Evolutionary conservation across 2,113 vertebrate genomes (phyloP).

Genomic region (Sciurus niger): DNA sequence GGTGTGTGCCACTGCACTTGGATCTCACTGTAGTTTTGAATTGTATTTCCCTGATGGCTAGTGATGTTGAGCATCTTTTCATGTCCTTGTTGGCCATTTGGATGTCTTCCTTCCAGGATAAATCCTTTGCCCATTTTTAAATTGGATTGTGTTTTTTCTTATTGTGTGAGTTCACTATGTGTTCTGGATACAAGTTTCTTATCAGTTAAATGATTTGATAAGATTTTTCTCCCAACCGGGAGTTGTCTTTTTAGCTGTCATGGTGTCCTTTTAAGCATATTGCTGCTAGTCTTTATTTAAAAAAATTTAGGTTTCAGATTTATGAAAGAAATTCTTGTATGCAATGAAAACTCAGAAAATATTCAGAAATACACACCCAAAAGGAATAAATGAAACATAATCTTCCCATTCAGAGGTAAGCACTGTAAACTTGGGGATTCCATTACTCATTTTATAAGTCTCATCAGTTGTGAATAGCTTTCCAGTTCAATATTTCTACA

Average conservation of each 20-base stretch:
- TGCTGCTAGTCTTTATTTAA: constrained; percentile 28
- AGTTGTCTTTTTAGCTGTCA: constrained; percentile 19
- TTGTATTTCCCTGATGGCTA: background rate
- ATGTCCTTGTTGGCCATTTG: background rate
- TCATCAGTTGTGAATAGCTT: background rate
- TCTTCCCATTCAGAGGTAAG: background rate
- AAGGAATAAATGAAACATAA: constrained; percentile 20
- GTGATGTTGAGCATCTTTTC: background rate
- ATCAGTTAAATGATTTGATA: background rate
- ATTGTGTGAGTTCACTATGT: background rate
- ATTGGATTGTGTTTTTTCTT: constrained; percentile 15
- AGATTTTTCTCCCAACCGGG: background rate
- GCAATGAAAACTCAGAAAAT: constrained; percentile 34
- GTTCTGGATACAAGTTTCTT: constrained; percentile 17
- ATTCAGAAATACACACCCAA: constrained; percentile 25
- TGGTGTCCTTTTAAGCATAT: background rate
- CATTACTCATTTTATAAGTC: background rate
- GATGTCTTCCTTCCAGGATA: background rate
- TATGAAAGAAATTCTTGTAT: constrained; percentile 6
- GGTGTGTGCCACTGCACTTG: too few relatives aligned
- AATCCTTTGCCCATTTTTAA: background rate
- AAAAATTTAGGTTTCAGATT: background rate
- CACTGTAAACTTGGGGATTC: background rate
- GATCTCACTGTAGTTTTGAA: background rate
- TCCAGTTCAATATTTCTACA: background rate